Evolutionary conservation across 2,888 invertebrate genomes (phyloP).

Genomic region (Myathropa florea): DNA sequence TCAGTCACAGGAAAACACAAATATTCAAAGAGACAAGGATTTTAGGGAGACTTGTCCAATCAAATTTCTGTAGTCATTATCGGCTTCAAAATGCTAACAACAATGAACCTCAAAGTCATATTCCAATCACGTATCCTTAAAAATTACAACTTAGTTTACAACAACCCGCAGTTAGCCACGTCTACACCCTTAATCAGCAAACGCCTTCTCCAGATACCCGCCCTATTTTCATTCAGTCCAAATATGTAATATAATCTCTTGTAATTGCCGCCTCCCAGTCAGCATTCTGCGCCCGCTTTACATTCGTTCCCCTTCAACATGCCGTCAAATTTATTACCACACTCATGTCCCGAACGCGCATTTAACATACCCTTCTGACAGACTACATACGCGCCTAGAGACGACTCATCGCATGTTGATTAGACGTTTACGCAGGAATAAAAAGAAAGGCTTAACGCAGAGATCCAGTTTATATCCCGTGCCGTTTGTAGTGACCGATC

Average conservation of each 20-base stretch:
- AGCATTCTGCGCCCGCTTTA: background rate
- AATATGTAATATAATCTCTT: background rate
- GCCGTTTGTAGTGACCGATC: slow-evolving; percentile 1
- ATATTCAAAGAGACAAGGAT: too few relatives aligned
- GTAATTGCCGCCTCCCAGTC: background rate
- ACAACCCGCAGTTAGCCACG: too few relatives aligned
- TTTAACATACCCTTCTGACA: background rate
- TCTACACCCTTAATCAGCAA: too few relatives aligned
- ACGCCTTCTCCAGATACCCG: background rate
- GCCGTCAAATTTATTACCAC: background rate
- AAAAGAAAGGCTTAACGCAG: background rate
- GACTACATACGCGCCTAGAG: background rate
- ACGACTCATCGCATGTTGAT: slow-evolving; percentile 24
- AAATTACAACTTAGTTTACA: too few relatives aligned
- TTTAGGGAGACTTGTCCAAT: too few relatives aligned
- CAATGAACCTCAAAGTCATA: too few relatives aligned
- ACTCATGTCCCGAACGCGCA: background rate
- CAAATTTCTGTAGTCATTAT: too few relatives aligned
- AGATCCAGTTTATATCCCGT: background rate
- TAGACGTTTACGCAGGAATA: background rate
- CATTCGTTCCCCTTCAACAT: background rate
- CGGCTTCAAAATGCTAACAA: too few relatives aligned
- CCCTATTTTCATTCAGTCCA: background rate
- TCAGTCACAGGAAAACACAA: too few relatives aligned
- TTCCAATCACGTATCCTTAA: too few relatives aligned